Base-by-base conservation (phyloP, 2,113 vertebrate species). In the Hippocampus abdominalis region DNA sequence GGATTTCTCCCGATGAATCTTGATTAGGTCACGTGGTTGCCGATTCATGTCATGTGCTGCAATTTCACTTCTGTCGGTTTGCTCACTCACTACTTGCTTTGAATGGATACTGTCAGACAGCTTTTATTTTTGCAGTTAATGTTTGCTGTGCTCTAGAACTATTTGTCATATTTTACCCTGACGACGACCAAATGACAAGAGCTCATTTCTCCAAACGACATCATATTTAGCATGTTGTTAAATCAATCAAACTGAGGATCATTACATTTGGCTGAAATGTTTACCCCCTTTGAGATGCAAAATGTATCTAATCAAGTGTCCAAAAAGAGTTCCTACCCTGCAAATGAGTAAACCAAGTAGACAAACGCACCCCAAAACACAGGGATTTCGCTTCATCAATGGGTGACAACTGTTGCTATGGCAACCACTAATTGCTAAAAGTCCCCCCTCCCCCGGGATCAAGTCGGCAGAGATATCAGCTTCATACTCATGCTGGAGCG, bases 341-440 rank as follows among this genome's bases (percentile, higher is more conserved):
- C 11, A 29, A 57, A 57, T 11, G 39, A 64, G 62, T 42, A 42
- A 66, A 23, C 49, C 29, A 27, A n/a, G 53, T 7, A 11, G 39
- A 69, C 67, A 69, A 29, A 53, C 23, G 46, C 39, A 21, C 54
- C 42, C 42, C 32, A 40, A 3, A n/a, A 69, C 49, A 70, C 64
- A 64, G 65, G 4, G 8, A 76, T 69, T 74, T 44, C 70, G 51
- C 25, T 49, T 68, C 56, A 39, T 13, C 62, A 57, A 69, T 42
- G 69, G 81, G 65, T 20, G 13, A 77, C 62, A 77, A 69, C 70
- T 65, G 86, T 85, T 90, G 71, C 84, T 73, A 89, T 88, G 87
- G 85, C 71, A 76, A 89, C 69, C 51, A 78, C 77, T 87, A 86
- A 85, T 85, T 85, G 81, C 81, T 63, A 67, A 56, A 51, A 27